phyloP scores from a whole-genome alignment of 2,888 invertebrate species.

The Callosobruchus maculatus region DNA sequence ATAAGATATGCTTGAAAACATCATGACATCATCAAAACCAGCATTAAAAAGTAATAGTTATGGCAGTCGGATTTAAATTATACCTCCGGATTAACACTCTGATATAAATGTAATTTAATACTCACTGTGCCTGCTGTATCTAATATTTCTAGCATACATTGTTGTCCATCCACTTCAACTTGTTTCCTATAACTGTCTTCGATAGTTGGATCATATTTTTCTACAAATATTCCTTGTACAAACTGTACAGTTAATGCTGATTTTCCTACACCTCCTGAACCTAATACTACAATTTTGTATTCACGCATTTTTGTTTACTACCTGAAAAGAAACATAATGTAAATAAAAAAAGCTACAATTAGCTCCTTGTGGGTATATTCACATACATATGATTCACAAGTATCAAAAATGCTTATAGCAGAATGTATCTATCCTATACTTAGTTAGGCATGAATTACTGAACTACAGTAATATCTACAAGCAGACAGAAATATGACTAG shows the following conservation, averaged over 20 bases:
- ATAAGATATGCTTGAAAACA: too few species aligned
- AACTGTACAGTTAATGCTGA: conserved; percentile 96
- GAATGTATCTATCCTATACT: neutral
- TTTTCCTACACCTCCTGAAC: conserved; percentile 99
- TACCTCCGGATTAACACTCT: too few species aligned
- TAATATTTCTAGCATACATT: conserved; percentile 99
- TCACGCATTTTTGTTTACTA: conserved; percentile 77
- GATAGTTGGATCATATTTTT: conserved; percentile 99
- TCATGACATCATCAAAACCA: too few species aligned
- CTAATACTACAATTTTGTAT: conserved; percentile 99
- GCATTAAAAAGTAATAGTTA: too few species aligned
- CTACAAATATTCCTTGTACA: conserved; percentile 99
- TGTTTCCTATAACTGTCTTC: conserved; percentile 99
- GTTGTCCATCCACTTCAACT: conserved; percentile 99
- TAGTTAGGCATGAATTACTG: neutral
- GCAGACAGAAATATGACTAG: neutral
- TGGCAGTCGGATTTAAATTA: too few species aligned
- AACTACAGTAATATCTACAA: neutral
- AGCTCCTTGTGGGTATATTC: neutral
- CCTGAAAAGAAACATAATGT: conserved; percentile 11
- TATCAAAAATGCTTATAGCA: too few species aligned
- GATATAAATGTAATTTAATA: conserved; percentile 16
- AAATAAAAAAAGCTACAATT: neutral
- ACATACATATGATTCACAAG: too few species aligned
- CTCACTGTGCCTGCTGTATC: conserved; percentile 98